Conservation (phyloP, 2,888 invertebrate species). For the Harpalus rubripes region DNA sequence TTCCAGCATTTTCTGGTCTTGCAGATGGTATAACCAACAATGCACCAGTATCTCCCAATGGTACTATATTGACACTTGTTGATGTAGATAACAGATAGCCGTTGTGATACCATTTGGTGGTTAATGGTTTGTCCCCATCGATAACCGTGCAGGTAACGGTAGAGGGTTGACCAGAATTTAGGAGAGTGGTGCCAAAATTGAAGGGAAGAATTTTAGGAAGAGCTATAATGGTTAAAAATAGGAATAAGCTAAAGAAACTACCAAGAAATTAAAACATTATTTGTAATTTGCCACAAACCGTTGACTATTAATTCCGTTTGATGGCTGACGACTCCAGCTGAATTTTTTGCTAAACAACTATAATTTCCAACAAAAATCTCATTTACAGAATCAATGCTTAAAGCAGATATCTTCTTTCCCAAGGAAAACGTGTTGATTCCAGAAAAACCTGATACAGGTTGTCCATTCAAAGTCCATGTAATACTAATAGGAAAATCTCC, state of each 20-base stretch:
- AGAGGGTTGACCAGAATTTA: slow-evolving; percentile 82
- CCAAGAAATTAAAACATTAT: neutral
- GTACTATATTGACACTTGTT: slow-evolving; percentile 79
- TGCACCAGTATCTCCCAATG: slow-evolving; percentile 78
- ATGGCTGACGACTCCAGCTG: slow-evolving; percentile 82
- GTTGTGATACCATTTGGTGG: slow-evolving; percentile 82
- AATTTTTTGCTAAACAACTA: slow-evolving; percentile 83
- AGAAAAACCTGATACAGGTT: slow-evolving; percentile 72
- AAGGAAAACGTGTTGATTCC: slow-evolving; percentile 81
- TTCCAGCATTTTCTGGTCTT: slow-evolving; percentile 85
- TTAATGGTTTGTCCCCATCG: slow-evolving; percentile 82
- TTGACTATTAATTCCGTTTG: slow-evolving; percentile 83
- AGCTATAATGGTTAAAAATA: slow-evolving; percentile 73
- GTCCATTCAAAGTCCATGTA: slow-evolving; percentile 44
- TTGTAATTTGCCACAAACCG: slow-evolving; percentile 47
- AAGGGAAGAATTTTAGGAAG: slow-evolving; percentile 80
- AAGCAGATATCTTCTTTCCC: slow-evolving; percentile 66
- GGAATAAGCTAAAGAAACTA: neutral
- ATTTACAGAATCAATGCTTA: slow-evolving; percentile 51
- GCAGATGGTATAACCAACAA: slow-evolving; percentile 85
- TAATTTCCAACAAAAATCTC: slow-evolving; percentile 80
- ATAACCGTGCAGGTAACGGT: slow-evolving; percentile 82
- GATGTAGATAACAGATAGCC: slow-evolving; percentile 78
- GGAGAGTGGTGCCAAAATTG: slow-evolving; percentile 81
- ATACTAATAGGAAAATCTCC: slow-evolving; percentile 60